Percentiles rank a stretch among this genome's conserved stretches.
Conservation (phyloP, 2,797 vertebrate genomes). For the Crenuchus spilurus region DNA sequence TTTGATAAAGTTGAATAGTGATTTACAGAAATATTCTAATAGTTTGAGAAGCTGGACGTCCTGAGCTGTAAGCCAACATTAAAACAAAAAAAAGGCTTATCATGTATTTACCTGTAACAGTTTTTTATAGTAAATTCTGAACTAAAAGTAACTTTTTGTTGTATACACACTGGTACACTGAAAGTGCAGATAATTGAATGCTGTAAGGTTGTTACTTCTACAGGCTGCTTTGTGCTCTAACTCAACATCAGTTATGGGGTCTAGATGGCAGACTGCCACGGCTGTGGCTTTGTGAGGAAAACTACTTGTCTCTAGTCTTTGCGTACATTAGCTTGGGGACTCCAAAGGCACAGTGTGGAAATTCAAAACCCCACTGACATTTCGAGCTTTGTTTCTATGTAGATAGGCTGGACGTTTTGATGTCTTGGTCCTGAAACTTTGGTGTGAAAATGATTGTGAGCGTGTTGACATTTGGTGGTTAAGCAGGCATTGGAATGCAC, state of each 20-base stretch:
- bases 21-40: too few species aligned
- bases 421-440: not conserved
- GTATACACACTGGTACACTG: too few species aligned
- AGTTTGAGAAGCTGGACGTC: too few species aligned
- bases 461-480: not conserved
- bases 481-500: not conserved
- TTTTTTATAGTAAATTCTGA: too few species aligned
- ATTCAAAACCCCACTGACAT: not conserved
- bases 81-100: too few species aligned
- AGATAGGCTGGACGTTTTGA: not conserved
- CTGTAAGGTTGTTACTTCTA: not conserved
- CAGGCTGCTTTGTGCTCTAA: not conserved
- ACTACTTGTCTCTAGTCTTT: not conserved
- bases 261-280: not conserved
- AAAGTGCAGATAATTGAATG: too few species aligned
- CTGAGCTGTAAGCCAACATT: too few species aligned
- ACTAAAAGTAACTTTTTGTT: too few species aligned
- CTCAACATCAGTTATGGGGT: constrained; percentile 6
- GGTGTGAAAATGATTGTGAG: not conserved
- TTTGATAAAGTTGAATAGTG: too few species aligned
- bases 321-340: not conserved
- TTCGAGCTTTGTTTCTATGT: not conserved
- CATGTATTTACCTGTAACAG: too few species aligned
- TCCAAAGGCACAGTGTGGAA: not conserved
- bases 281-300: not conserved